Base-by-base conservation (phyloP, 2,113 vertebrate genomes). In the Riparia riparia region DNA sequence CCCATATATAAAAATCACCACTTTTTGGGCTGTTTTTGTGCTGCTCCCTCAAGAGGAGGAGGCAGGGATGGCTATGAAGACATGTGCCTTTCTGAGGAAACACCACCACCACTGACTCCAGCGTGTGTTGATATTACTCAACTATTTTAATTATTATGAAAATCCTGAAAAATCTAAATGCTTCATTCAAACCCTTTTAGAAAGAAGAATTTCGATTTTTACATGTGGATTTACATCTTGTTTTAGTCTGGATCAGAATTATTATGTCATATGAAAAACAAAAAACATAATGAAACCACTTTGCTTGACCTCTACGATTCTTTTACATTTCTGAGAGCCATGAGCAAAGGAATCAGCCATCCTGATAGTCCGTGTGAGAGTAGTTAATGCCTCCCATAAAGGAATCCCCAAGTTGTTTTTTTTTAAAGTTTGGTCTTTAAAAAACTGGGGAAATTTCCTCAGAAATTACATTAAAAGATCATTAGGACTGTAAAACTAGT, bases 111-210 rank as follows among this genome's bases (percentile, higher is more conserved):
- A 32, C 31, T 1, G 4, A 64, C 11, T 58, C 16, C n/a, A 28
- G 49, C 0, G 0, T 61, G 57, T 37, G 41, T 44, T 7, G 3
- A 17, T 61, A 29, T 32, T 42, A 20, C 31, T 1, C 1, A 69
- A 72, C 2, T 10, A 31, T 69, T 83, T 80, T 58, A 53, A 76
- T 31, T 17, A 31, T 25, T 37, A 21, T 18, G 41, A 88, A 76
- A 79, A 79, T 37, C 34, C 63, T 56, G 54, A 70, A 45, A 80
- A 76, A 94, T 32, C n/a, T 19, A 29, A 71, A 47, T 26, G 15
- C 14, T 69, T 86, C 15, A 31, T 69, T 91, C 16, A 34, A 54
- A 58, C 22, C 16, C 19, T 78, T 81, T 73, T 54, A 58, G 84
- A 93, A 74, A 17, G 12, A 81, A 17, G 15, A 57, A 54, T 32